Evolutionary conservation across 1,140 invertebrate species (phyloP).

Genomic region (Telenomus remus): DNA sequence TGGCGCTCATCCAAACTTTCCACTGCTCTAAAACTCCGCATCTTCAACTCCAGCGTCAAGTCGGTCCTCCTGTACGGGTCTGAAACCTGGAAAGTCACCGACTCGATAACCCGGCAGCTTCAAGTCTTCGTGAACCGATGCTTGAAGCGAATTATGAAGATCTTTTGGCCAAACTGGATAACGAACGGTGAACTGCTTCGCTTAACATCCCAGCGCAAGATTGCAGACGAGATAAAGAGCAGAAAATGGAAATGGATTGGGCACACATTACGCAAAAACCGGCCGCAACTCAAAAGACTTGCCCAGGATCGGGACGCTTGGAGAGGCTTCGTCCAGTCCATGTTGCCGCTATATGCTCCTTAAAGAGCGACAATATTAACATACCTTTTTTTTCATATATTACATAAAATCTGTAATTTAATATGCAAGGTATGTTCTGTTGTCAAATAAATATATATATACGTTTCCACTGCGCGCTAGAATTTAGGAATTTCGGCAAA

Average conservation of each 20-base stretch:
- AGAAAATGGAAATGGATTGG: constrained; percentile 21
- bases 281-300: constrained; percentile 9
- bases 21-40: constrained; percentile 3
- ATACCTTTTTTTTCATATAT: too few relatives aligned
- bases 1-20: constrained; percentile 7
- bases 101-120: constrained; percentile 1
- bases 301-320: too few relatives aligned
- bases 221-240: constrained; percentile 3
- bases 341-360: too few relatives aligned
- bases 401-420: too few relatives aligned
- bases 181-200: constrained; percentile 16
- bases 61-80: constrained; percentile 16
- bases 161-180: constrained; percentile 17
- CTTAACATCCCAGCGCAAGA: neutral
- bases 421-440: too few relatives aligned
- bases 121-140: constrained; percentile 16
- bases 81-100: constrained; percentile 15
- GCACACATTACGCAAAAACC: constrained; percentile 6
- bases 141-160: constrained; percentile 17
- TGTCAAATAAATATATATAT: too few relatives aligned
- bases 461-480: too few relatives aligned
- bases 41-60: constrained; percentile 7
- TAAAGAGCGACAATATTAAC: too few relatives aligned
- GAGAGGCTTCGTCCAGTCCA: too few relatives aligned
- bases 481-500: too few relatives aligned